A percentile compares a stretch with the other conserved stretches of the same genome.
Conservation (phyloP, 2,888 invertebrate species). For the Troilus luridus region DNA sequence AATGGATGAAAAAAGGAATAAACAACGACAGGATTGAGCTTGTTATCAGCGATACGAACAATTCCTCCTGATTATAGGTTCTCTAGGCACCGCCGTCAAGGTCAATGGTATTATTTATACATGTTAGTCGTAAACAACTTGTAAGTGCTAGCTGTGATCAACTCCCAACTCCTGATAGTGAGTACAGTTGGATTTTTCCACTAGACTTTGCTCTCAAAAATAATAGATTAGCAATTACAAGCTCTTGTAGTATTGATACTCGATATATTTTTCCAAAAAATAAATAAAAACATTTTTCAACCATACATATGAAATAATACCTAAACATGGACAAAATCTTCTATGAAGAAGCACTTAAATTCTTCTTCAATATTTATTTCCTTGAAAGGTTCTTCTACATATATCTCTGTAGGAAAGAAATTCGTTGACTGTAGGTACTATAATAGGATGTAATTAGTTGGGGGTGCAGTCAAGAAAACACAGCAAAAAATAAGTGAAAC, state of each 20-base stretch:
- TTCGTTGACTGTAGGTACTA: too few species aligned
- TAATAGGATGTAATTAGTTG: too few species aligned
- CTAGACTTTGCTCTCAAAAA: background rate
- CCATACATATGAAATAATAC: too few species aligned
- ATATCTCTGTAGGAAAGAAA: too few species aligned
- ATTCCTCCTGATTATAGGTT: background rate
- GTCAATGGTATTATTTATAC: conserved; percentile 5
- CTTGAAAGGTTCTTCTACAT: too few species aligned
- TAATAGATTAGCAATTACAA: background rate
- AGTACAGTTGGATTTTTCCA: background rate
- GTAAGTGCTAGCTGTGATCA: background rate
- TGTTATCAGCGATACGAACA: background rate
- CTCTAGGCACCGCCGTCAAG: background rate
- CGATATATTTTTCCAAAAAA: too few species aligned
- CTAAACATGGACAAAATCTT: too few species aligned
- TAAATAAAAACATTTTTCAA: too few species aligned
- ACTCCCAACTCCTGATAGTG: background rate
- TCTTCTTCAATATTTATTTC: too few species aligned
- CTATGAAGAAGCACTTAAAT: too few species aligned
- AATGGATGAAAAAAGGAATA: background rate
- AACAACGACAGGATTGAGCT: background rate
- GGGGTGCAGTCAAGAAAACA: too few species aligned
- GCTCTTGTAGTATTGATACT: background rate
- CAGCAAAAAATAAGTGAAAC: too few species aligned
- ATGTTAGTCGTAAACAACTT: background rate